Conservation (phyloP, 2,113 vertebrate species). For the Phaethon lepturus region DNA sequence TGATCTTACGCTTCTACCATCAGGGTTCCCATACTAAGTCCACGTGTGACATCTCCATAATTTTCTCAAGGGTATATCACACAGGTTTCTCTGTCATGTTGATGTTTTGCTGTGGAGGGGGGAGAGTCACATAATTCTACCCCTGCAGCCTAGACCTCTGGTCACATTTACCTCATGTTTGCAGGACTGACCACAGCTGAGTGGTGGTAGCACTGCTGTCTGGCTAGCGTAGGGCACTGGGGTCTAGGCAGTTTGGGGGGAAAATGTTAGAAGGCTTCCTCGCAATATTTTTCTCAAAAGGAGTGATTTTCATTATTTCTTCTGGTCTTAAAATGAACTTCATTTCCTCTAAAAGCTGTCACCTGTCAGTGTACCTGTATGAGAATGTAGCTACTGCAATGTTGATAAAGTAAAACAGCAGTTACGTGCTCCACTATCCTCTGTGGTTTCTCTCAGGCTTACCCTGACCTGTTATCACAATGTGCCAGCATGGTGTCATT, state of each 20-base stretch:
- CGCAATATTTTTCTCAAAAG: not conserved
- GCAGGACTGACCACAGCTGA: not conserved
- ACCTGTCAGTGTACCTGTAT: not conserved
- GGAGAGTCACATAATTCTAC: not conserved
- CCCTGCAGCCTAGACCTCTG: not conserved
- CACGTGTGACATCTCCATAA: not conserved
- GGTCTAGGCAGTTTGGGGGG: not conserved
- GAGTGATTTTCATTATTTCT: not conserved
- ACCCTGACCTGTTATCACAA: not conserved
- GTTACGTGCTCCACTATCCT: not conserved
- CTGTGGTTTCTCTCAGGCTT: not conserved
- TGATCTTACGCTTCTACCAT: not conserved
- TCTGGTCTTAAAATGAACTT: not conserved
- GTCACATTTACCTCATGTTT: not conserved
- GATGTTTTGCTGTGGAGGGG: not conserved
- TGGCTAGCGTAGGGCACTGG: accelerated
- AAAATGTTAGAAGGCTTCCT: not conserved
- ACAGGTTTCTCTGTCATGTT: not conserved
- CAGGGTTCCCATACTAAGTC: not conserved
- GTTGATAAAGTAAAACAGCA: not conserved
- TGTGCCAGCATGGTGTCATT: accelerated
- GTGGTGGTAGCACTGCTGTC: not conserved
- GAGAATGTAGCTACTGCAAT: not conserved
- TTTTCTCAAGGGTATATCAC: not conserved
- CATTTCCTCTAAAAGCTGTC: not conserved